phyloP scores from a whole-genome alignment of 2,113 vertebrate species.

The Gnathonemus longibarbis region DNA sequence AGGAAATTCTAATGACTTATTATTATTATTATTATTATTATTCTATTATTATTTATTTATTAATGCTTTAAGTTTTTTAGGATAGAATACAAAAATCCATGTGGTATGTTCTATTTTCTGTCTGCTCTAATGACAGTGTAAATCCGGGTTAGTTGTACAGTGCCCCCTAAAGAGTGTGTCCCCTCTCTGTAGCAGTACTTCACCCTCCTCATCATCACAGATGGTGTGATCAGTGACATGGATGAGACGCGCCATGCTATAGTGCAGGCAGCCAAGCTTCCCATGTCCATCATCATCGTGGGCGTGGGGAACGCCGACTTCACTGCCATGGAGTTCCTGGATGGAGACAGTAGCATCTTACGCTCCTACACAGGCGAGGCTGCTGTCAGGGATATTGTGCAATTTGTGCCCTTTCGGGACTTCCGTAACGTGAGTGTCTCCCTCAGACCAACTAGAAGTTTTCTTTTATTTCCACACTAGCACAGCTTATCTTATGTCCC shows the following conservation, averaged over 20 bases:
- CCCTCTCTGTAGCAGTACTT: slow-evolving; percentile 82
- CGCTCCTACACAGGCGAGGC: slow-evolving; percentile 85
- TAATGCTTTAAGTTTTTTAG: not conserved
- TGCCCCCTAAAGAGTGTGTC: not conserved
- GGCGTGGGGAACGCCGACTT: slow-evolving; percentile 96
- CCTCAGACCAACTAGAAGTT: not conserved
- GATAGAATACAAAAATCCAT: not conserved
- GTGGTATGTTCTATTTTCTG: not conserved
- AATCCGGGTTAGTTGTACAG: not conserved
- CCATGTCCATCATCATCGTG: slow-evolving; percentile 98
- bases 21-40: too few relatives aligned
- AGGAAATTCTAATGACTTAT: not conserved
- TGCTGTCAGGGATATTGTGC: slow-evolving; percentile 85
- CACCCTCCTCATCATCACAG: slow-evolving; percentile 94
- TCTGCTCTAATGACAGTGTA: not conserved
- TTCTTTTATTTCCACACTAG: not conserved
- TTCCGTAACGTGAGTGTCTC: slow-evolving; percentile 82
- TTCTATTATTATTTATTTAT: too few relatives aligned
- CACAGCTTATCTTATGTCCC: not conserved
- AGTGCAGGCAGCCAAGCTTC: slow-evolving; percentile 88
- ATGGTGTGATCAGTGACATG: slow-evolving; percentile 98
- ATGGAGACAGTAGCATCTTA: slow-evolving; percentile 80
- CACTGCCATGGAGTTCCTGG: slow-evolving; percentile 94
- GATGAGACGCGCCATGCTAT: slow-evolving; percentile 87
- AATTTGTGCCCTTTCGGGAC: slow-evolving; percentile 95